Percentiles rank a stretch among this genome's conserved stretches.
Conservation (phyloP, 2,888 invertebrate species). For the Ormyrus labotus region DNA sequence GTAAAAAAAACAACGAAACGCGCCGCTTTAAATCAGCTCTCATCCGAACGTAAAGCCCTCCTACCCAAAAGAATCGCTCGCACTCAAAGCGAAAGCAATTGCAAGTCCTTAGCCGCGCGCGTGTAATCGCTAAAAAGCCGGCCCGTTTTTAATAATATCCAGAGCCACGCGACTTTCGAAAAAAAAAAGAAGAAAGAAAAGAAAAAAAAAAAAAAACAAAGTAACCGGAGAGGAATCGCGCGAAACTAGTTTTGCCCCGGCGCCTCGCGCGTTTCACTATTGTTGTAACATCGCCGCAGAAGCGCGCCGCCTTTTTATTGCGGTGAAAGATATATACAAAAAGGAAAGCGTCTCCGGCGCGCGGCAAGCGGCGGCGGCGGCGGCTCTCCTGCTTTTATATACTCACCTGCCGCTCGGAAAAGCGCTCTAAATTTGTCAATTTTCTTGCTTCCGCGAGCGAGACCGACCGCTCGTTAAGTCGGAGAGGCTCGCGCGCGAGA, state of each 20-base stretch:
- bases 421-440: slow-evolving; percentile 25
- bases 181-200: slow-evolving; percentile 11
- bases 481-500: too few relatives aligned
- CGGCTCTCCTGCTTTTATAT: neutral
- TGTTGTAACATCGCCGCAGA: slow-evolving; percentile 32
- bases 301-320: slow-evolving; percentile 17
- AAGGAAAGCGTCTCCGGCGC: slow-evolving; percentile 32
- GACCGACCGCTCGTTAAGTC: too few relatives aligned
- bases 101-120: too few relatives aligned
- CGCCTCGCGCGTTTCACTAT: slow-evolving; percentile 29
- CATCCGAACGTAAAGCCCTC: too few relatives aligned
- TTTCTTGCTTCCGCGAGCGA: neutral
- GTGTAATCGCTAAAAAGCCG: too few relatives aligned
- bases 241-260: slow-evolving; percentile 44
- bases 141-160: neutral
- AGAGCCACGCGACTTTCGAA: slow-evolving; percentile 33
- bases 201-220: too few relatives aligned
- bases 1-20: neutral
- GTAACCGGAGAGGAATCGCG: neutral
- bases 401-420: neutral
- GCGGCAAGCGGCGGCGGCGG: too few relatives aligned
- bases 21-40: too few relatives aligned
- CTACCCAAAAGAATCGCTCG: too few relatives aligned
- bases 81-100: too few relatives aligned
- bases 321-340: slow-evolving; percentile 20